Evolutionary conservation across 2,797 vertebrate genomes (phyloP).

Genomic region (Hypotaenidia okinawae): DNA sequence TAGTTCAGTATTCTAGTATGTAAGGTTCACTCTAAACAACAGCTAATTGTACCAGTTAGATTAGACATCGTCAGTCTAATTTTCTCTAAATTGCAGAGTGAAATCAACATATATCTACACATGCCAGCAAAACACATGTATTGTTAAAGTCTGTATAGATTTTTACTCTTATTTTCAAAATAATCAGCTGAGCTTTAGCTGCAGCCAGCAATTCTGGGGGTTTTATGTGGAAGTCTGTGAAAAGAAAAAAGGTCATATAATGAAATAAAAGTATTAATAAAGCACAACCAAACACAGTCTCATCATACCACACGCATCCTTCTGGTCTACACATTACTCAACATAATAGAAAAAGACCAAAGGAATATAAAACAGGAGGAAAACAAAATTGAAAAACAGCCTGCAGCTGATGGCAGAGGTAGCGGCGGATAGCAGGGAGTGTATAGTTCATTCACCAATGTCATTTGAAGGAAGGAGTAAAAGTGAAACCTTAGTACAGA

Average conservation of each 20-base stretch:
- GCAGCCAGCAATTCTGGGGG: neutral
- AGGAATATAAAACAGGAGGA: neutral
- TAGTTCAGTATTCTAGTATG: neutral
- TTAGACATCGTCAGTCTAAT: neutral
- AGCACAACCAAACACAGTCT: neutral
- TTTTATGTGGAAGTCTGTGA: neutral
- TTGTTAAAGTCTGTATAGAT: neutral
- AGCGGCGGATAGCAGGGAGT: neutral
- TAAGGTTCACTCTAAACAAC: neutral
- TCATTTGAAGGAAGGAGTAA: neutral
- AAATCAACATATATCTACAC: neutral
- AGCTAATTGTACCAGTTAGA: neutral
- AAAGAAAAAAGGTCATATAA: neutral
- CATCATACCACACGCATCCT: neutral
- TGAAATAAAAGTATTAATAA: neutral
- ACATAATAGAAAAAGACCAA: conserved; percentile 18
- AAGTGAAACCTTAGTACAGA: neutral
- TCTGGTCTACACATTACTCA: neutral
- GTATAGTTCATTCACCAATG: neutral
- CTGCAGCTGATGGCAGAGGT: neutral
- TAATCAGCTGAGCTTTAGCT: neutral
- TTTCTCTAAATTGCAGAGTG: neutral
- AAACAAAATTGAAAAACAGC: conserved; percentile 26
- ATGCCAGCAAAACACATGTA: neutral
- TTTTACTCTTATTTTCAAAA: conserved; percentile 16